These are phyloP conservation scores for Idaea biselata DNA, from an alignment of 2,888 invertebrate species.

Conservation along the genomic window DNA sequence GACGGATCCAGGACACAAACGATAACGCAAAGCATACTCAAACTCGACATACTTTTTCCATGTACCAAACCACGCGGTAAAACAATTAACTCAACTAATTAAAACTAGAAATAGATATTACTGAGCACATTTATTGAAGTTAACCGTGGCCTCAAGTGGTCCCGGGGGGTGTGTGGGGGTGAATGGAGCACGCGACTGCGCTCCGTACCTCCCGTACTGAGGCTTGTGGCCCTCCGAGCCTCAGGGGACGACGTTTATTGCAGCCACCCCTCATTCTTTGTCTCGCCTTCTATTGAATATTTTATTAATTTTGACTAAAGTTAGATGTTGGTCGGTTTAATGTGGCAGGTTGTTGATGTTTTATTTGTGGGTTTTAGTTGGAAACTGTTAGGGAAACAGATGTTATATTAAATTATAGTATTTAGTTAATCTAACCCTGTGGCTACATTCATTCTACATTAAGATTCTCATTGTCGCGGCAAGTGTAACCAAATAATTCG, in stretches of 20 bases:
- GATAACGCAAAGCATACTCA: background rate
- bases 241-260: slow-evolving; percentile 53
- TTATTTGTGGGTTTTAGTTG: slow-evolving; percentile 2
- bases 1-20: background rate
- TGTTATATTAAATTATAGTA: background rate
- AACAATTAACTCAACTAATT: background rate
- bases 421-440: too few relatives aligned
- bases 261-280: slow-evolving; percentile 40
- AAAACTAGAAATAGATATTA: background rate
- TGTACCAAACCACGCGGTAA: background rate
- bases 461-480: too few relatives aligned
- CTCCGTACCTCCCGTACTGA: background rate
- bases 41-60: background rate
- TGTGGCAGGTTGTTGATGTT: slow-evolving; percentile 16
- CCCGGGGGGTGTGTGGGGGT: background rate
- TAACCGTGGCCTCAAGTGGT: background rate
- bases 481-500: too few relatives aligned
- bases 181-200: background rate
- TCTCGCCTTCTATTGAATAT: slow-evolving; percentile 60
- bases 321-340: slow-evolving; percentile 7
- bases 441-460: too few relatives aligned
- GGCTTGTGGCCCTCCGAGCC: background rate
- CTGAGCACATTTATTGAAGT: background rate
- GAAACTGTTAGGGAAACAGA: background rate
- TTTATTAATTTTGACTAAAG: slow-evolving; percentile 51